These are phyloP conservation scores for Phoxinus phoxinus DNA, from an alignment of 2,113 vertebrate genomes.

Conservation along the genomic window DNA sequence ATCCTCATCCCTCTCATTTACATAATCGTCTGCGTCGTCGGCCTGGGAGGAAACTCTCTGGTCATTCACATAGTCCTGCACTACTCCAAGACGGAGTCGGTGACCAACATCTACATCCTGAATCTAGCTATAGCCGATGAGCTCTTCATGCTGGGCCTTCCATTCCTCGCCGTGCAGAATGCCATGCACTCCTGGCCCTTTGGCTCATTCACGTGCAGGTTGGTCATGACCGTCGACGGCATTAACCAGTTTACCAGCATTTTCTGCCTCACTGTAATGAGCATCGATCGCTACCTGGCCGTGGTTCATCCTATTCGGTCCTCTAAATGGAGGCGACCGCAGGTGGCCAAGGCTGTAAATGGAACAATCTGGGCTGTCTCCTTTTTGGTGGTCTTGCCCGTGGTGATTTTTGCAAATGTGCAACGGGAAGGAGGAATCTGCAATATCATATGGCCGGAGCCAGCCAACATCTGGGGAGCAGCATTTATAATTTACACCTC, in stretches of 20 bases:
- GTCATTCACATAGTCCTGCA: slow-evolving; percentile 93
- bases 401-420: slow-evolving; percentile 88
- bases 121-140: slow-evolving; percentile 92
- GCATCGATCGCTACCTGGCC: slow-evolving; percentile 92
- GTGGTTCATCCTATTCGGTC: slow-evolving; percentile 92
- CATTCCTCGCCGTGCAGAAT: slow-evolving; percentile 91
- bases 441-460: slow-evolving; percentile 92
- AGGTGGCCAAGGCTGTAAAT: slow-evolving; percentile 87
- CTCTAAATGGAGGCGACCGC: slow-evolving; percentile 87
- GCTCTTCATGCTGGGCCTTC: slow-evolving; percentile 92
- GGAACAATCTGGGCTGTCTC: slow-evolving; percentile 87
- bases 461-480: slow-evolving; percentile 82
- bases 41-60: slow-evolving; percentile 88
- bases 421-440: slow-evolving; percentile 84
- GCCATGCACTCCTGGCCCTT: slow-evolving; percentile 92
- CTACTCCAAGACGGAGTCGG: slow-evolving; percentile 92
- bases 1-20: slow-evolving; percentile 87
- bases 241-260: slow-evolving; percentile 97
- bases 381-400: slow-evolving; percentile 87
- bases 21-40: slow-evolving; percentile 85
- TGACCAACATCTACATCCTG: slow-evolving; percentile 97
- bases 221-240: slow-evolving; percentile 91
- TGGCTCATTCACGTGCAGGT: slow-evolving; percentile 86
- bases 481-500: slow-evolving; percentile 92
- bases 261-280: slow-evolving; percentile 96